Percentiles rank a stretch among this genome's conserved stretches.
These are phyloP conservation scores for Isurus oxyrinchus DNA, from an alignment of 2,113 vertebrate genomes.

Conservation along the genomic window DNA sequence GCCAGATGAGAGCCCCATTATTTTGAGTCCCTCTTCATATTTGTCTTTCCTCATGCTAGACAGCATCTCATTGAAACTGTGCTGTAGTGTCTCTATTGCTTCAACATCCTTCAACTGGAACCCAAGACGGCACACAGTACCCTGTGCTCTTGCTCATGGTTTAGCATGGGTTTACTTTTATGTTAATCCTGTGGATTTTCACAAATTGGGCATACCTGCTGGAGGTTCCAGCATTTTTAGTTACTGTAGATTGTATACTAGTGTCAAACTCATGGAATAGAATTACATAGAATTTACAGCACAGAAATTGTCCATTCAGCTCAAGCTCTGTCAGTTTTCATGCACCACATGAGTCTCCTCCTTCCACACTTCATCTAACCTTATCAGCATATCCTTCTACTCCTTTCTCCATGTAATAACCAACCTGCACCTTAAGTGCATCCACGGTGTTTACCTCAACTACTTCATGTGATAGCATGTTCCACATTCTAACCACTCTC, in stretches of 20 bases:
- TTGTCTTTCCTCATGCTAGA: background rate
- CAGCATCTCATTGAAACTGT: background rate
- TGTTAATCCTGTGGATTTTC: background rate
- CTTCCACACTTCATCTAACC: too few relatives aligned
- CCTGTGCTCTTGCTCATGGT: background rate
- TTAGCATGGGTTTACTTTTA: background rate
- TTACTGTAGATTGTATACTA: background rate
- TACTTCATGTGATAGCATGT: too few relatives aligned
- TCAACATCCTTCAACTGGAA: background rate
- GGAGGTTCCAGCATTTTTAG: background rate
- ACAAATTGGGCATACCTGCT: background rate
- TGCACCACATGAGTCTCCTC: too few relatives aligned
- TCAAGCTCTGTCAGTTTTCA: too few relatives aligned
- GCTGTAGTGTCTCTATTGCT: background rate
- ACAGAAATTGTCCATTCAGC: too few relatives aligned
- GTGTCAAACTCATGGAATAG: background rate
- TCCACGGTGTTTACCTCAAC: too few relatives aligned
- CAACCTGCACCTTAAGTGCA: too few relatives aligned
- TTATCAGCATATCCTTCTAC: too few relatives aligned
- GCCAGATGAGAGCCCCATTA: background rate
- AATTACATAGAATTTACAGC: too few relatives aligned
- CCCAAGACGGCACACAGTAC: background rate
- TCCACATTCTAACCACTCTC: too few relatives aligned
- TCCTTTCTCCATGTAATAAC: too few relatives aligned
- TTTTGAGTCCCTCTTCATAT: background rate